These are phyloP conservation scores for Micropoecilia bifurca DNA, from an alignment of 2,797 vertebrate species.

Conservation along the genomic window DNA sequence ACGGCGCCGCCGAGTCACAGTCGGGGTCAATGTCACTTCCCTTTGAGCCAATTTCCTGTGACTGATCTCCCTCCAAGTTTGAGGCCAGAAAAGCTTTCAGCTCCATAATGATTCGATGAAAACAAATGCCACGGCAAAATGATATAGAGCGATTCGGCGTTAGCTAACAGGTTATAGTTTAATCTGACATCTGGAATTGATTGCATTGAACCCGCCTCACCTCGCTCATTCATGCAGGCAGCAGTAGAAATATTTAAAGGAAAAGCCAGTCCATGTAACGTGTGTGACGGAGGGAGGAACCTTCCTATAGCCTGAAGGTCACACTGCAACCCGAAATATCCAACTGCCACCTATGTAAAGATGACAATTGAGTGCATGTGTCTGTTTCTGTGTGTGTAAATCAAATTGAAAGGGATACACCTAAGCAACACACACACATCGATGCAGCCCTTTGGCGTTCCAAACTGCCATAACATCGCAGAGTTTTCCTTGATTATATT, in stretches of 20 bases:
- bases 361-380: background rate
- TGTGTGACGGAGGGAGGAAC: background rate
- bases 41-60: slow-evolving; percentile 7
- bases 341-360: slow-evolving; percentile 32
- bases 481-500: slow-evolving; percentile 9
- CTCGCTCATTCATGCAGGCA: background rate
- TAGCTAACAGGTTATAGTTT: slow-evolving; percentile 41
- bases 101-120: slow-evolving; percentile 27
- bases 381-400: background rate
- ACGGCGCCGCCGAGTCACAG: slow-evolving; percentile 1
- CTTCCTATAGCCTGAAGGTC: slow-evolving; percentile 30
- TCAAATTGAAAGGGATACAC: background rate
- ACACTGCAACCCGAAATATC: slow-evolving; percentile 39
- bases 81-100: slow-evolving; percentile 26
- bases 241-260: background rate
- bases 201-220: slow-evolving; percentile 19
- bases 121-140: slow-evolving; percentile 38
- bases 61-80: slow-evolving; percentile 29
- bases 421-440: background rate
- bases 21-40: slow-evolving; percentile 46
- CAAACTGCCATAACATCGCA: slow-evolving; percentile 39
- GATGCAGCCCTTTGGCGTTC: slow-evolving; percentile 15
- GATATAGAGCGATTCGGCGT: slow-evolving; percentile 34
- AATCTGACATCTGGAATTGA: slow-evolving; percentile 58
- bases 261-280: background rate